Percentiles rank a stretch among this genome's conserved stretches.
Evolutionary conservation across 2,797 vertebrate genomes (phyloP).

Genomic region (Orestias chungarensis): DNA sequence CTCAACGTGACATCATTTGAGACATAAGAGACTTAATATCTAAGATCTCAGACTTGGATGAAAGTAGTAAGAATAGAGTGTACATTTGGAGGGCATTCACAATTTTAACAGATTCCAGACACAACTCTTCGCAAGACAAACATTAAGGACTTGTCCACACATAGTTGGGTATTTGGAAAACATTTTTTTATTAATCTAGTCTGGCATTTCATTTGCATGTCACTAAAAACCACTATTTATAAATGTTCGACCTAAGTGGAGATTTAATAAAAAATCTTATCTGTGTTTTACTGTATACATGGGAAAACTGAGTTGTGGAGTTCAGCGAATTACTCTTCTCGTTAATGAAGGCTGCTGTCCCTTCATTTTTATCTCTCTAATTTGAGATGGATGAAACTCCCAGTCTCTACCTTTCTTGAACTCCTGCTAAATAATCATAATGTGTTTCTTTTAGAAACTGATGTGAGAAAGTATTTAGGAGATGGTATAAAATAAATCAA

Average conservation of each 20-base stretch:
- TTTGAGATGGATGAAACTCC: not conserved
- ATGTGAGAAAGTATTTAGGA: too few relatives aligned
- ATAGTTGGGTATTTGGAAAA: too few relatives aligned
- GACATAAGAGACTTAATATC: conserved; percentile 9
- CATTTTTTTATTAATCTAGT: too few relatives aligned
- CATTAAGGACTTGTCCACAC: too few relatives aligned
- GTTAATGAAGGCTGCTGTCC: too few relatives aligned
- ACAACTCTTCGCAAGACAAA: conserved; percentile 11
- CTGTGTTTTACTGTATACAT: too few relatives aligned
- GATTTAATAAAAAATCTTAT: too few relatives aligned
- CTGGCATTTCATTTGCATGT: too few relatives aligned
- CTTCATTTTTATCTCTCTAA: not conserved
- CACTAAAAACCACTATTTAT: too few relatives aligned
- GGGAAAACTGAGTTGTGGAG: too few relatives aligned
- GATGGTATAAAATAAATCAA: not conserved
- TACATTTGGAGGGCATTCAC: conserved; percentile 56
- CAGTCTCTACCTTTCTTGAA: not conserved
- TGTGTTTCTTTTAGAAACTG: not conserved
- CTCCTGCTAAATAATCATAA: not conserved
- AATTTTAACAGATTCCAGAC: conserved; percentile 50
- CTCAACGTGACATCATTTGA: conserved; percentile 14
- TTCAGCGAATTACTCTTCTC: too few relatives aligned
- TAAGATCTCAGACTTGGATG: conserved; percentile 4
- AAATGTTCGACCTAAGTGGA: too few relatives aligned
- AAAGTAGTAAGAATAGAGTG: conserved; percentile 28